Conservation (phyloP, 2,797 vertebrate species). For the Cryptoprocta ferox region DNA sequence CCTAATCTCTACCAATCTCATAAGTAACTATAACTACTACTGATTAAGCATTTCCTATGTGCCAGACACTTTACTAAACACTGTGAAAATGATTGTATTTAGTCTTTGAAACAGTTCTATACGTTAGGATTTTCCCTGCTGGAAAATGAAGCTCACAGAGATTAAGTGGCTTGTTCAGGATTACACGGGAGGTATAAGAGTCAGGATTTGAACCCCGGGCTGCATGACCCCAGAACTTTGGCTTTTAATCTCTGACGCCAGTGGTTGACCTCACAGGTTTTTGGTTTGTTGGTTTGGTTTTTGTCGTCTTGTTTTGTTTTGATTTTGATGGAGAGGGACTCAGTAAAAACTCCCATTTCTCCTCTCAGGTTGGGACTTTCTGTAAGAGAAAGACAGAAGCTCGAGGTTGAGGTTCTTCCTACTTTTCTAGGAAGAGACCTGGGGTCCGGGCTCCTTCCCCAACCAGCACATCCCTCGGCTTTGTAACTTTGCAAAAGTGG, state of each 20-base stretch:
- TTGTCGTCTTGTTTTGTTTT: not conserved
- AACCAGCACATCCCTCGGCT: not conserved
- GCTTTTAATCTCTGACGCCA: not conserved
- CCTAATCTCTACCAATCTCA: not conserved
- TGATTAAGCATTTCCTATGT: not conserved
- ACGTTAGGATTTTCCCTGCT: not conserved
- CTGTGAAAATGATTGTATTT: not conserved
- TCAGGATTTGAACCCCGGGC: not conserved
- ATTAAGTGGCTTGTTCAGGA: not conserved
- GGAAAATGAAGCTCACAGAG: not conserved
- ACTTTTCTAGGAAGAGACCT: not conserved
- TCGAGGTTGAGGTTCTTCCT: not conserved
- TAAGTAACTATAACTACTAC: not conserved
- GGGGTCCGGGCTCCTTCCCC: not conserved
- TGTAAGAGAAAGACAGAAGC: not conserved
- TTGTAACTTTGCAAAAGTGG: constrained; percentile 5
- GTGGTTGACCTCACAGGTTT: not conserved
- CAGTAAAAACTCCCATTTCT: not conserved
- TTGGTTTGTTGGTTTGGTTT: no score
- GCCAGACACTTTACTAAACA: not conserved
- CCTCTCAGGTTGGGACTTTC: not conserved
- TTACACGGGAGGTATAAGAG: not conserved
- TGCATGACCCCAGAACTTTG: not conserved
- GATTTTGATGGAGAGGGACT: not conserved
- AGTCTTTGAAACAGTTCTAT: not conserved